phyloP scores from a whole-genome alignment of 2,113 vertebrate genomes.

The Pithys albifrons region DNA sequence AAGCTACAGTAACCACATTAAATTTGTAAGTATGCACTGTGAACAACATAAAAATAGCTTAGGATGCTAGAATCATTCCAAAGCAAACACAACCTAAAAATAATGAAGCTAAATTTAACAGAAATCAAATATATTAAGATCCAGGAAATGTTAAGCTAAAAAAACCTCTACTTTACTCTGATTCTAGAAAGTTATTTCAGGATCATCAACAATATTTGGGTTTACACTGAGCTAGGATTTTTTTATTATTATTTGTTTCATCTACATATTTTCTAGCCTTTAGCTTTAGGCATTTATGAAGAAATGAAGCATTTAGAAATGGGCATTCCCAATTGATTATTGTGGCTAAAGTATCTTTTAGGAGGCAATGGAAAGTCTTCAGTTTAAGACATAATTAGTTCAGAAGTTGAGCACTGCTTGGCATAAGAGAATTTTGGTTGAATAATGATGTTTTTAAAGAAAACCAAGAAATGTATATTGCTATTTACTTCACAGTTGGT shows the following conservation, averaged over 20 bases:
- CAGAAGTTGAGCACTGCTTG: background rate
- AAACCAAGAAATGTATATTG: background rate
- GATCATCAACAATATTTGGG: background rate
- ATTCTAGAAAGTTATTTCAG: slow-evolving; percentile 8
- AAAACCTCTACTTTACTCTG: background rate
- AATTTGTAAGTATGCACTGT: background rate
- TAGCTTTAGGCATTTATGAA: background rate
- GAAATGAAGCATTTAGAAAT: background rate
- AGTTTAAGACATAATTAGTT: background rate
- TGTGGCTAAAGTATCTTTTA: background rate
- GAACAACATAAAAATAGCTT: slow-evolving; percentile 23
- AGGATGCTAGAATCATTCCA: background rate
- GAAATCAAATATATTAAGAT: slow-evolving; percentile 14
- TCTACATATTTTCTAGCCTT: background rate
- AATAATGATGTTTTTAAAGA: background rate
- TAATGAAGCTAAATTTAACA: slow-evolving; percentile 21
- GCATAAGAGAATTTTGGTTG: background rate
- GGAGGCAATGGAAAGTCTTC: background rate
- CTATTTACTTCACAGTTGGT: background rate
- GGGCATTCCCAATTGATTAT: background rate
- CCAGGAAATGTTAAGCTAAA: slow-evolving; percentile 17
- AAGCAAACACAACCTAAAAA: slow-evolving; percentile 48
- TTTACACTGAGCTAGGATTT: background rate
- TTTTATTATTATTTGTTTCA: background rate
- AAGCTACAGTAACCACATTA: background rate